Evolutionary conservation across 2,797 vertebrate species (phyloP), one percentile per base, ranked within the genome.

Genomic region (Esox lucius): DNA sequence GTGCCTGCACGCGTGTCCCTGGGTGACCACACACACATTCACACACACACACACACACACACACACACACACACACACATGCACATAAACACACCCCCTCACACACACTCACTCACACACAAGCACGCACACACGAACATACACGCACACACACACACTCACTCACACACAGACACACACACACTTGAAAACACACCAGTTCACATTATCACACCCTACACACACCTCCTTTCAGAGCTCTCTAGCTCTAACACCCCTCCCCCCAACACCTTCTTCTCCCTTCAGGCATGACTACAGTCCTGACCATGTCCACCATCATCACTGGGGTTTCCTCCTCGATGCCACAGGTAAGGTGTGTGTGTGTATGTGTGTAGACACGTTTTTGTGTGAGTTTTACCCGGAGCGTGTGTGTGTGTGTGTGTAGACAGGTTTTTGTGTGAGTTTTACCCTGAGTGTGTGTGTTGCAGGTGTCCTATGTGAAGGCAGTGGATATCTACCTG

Each of bases 241-340:
- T 22, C n/a, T 26, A 31, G 6, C 26, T 5, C 15, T 19, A 51
- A 62, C 71, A 39, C 1, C 16, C 17, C 15, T 68, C 35, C 7
- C 0, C 62, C 2, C 17, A 46, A 46, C 9, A 22, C 53, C 8
- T 8, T 22, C 53, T 11, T 51, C 12, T 73, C 15, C n/a, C 64
- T 82, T 68, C 90, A 96, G 95, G 95, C 76, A 95, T 96, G 75
- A 96, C 96, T 74, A 96, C 94, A 0, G 95, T 96, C 76, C 91
- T 97, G 83, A 97, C 96, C 49, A 97, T 97, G 96, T 96, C 95
- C 74, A 96, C 95, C 59, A 94, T 97, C 89, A 94, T 96, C 89
- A 96, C 95, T 0, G 95, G 95, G 26, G 92, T 95, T 87, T 96
- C 94, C 65, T 92, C 95, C 81, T 97, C 96, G 83, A 96, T 96